Percentiles rank a stretch among this genome's conserved stretches.
Conservation (phyloP, 1,140 invertebrate genomes). For the Nasonia longicornis region DNA sequence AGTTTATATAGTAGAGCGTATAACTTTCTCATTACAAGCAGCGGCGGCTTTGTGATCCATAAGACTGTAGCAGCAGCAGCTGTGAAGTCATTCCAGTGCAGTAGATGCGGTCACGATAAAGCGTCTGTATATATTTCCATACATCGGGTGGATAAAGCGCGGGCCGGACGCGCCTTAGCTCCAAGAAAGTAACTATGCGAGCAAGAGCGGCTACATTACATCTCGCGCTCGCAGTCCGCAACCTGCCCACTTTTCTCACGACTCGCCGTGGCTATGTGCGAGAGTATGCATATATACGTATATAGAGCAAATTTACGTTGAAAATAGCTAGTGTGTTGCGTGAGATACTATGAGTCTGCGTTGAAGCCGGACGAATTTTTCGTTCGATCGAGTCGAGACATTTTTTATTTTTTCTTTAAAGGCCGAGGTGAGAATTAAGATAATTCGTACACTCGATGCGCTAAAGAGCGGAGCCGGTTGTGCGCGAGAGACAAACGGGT, state of each 20-base stretch:
- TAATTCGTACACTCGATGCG: background rate
- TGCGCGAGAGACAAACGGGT: background rate
- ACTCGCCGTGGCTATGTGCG: background rate
- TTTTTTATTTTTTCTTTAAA: background rate
- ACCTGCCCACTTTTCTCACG: conserved; percentile 36
- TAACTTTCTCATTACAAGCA: too few relatives aligned
- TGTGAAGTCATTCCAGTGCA: conserved; percentile 26
- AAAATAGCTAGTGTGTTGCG: background rate
- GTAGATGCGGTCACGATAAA: conserved; percentile 25
- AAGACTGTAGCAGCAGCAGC: background rate
- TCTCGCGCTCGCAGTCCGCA: background rate
- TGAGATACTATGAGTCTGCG: too few relatives aligned
- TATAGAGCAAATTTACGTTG: background rate
- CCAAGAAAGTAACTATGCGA: conserved; percentile 8
- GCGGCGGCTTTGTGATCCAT: background rate
- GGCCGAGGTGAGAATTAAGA: conserved; percentile 3
- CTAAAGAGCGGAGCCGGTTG: background rate
- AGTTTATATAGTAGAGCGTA: too few relatives aligned
- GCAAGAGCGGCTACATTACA: background rate
- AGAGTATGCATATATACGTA: background rate
- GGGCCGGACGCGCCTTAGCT: conserved; percentile 20
- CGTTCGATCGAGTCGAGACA: background rate
- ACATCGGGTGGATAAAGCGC: conserved; percentile 5
- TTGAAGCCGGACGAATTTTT: too few relatives aligned
- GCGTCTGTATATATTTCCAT: conserved; percentile 9